Base-by-base conservation (phyloP, 2,797 vertebrate species). In the Corythornis leucogaster region DNA sequence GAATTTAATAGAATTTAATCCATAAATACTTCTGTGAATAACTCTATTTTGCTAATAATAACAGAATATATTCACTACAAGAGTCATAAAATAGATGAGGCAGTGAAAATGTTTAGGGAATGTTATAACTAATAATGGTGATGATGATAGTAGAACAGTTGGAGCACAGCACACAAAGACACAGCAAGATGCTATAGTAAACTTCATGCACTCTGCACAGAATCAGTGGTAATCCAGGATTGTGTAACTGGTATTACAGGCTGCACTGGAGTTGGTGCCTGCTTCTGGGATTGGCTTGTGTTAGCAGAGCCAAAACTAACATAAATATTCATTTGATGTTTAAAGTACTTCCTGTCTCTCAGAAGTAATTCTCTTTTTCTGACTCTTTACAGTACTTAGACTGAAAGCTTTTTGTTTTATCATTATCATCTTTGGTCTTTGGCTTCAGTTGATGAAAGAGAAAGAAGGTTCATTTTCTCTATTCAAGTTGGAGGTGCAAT, bases 21-120 rank as follows among this genome's bases (percentile, higher is more conserved):
- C 68, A 86, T 88, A 96, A 95, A 92, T 95, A 94, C 73, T 92
- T 91, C 71, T 87, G 75, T 86, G 94, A 94, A 91, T 83, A 92
- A 71, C 54, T 87, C 84, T 76, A 20, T 19, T 88, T 85, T 89
- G 83, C 76, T 86, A 96, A 80, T 90, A 74, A 92, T 94, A 93
- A 91, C 4, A 12, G 71, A 80, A 76, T 80, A 70, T 48, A 40
- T 92, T 87, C 90, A 81, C 48, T 81, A 57, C 70, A 94, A 81
- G 67, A 90, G 22, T 84, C 68, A 70, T 96, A 94, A 96, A 97
- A 77, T 74, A 92, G 83, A 93, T 94, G 88, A 97, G 57, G 92
- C 91, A 83, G 82, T 76, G 85, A 89, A 85, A 96, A 80, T 70
- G 57, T 94, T 94, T 92, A 76, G 74, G 48, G 89, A 95, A 67